Evolutionary conservation across 2,888 invertebrate species (phyloP).

Genomic region (Spodoptera picta): DNA sequence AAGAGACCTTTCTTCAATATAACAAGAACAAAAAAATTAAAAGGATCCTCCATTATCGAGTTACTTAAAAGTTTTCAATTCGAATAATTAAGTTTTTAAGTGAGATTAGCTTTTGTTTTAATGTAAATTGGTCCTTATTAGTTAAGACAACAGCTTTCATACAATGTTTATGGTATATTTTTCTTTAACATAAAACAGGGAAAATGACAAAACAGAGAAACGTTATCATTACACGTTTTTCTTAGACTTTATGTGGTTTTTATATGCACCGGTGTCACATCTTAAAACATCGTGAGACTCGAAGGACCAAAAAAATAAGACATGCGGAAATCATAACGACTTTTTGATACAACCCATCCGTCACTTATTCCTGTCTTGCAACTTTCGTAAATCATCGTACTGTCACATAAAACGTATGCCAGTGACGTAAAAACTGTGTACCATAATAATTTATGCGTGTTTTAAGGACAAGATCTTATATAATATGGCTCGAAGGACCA

Average conservation of each 20-base stretch:
- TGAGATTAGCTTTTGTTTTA: slow-evolving; percentile 4
- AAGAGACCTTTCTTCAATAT: slow-evolving; percentile 13
- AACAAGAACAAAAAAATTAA: slow-evolving; percentile 15
- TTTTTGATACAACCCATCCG: slow-evolving; percentile 48
- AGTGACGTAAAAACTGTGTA: slow-evolving; percentile 30
- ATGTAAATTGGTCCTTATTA: too few relatives aligned
- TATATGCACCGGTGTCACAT: background rate
- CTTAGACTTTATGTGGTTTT: too few relatives aligned
- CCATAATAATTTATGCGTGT: slow-evolving; percentile 27
- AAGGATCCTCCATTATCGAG: slow-evolving; percentile 23
- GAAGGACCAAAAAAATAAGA: slow-evolving; percentile 20
- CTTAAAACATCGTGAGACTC: slow-evolving; percentile 9
- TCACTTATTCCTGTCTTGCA: slow-evolving; percentile 40
- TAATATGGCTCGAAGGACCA: background rate
- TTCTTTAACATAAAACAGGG: too few relatives aligned
- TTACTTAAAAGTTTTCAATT: slow-evolving; percentile 29
- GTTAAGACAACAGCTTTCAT: too few relatives aligned
- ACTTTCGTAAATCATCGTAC: slow-evolving; percentile 44
- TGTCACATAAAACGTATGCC: slow-evolving; percentile 37
- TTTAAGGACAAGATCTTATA: background rate
- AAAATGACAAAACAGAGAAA: too few relatives aligned
- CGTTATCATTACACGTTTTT: too few relatives aligned
- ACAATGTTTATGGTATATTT: too few relatives aligned
- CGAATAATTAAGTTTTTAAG: slow-evolving; percentile 25
- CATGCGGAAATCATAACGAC: slow-evolving; percentile 48